A percentile compares a stretch with the other conserved stretches of the same genome.
Conservation (phyloP, 2,888 invertebrate genomes). For the Mythimna lalbum region DNA sequence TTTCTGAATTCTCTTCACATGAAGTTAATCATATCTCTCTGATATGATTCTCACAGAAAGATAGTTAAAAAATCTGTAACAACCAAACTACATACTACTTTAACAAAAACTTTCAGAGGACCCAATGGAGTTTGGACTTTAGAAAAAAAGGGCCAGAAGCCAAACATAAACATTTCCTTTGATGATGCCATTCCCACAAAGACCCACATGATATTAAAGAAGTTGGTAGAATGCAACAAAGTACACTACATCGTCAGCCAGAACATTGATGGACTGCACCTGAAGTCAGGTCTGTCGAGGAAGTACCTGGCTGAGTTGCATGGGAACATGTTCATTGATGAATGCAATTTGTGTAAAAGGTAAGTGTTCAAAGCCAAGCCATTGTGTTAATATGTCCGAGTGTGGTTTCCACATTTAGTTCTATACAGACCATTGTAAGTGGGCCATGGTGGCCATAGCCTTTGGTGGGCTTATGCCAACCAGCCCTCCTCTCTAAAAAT, state of each 20-base stretch:
- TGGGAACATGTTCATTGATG: conserved; percentile 99
- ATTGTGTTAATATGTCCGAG: not conserved
- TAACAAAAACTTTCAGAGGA: conserved; percentile 91
- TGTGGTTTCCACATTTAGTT: too few species aligned
- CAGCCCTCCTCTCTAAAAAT: too few species aligned
- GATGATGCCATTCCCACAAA: conserved; percentile 97
- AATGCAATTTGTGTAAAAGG: conserved; percentile 97
- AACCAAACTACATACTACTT: not conserved
- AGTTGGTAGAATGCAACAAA: conserved; percentile 92
- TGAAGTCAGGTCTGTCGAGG: conserved; percentile 96
- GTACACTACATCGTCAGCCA: conserved; percentile 98
- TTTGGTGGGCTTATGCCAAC: too few species aligned
- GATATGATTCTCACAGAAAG: not conserved
- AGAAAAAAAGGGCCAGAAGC: conserved; percentile 96
- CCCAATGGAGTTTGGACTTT: conserved; percentile 99
- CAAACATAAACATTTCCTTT: conserved; percentile 96
- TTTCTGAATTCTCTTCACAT: not conserved
- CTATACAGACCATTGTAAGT: too few species aligned
- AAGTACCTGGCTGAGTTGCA: conserved; percentile 97
- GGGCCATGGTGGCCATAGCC: too few species aligned
- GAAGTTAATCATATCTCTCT: not conserved
- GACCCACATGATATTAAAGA: conserved; percentile 98
- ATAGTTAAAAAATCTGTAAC: too few species aligned
- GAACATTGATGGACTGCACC: conserved; percentile 99
- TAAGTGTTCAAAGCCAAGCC: conserved; percentile 68